phyloP scores from a whole-genome alignment of 2,888 invertebrate species.

The Parelbella ahira region DNA sequence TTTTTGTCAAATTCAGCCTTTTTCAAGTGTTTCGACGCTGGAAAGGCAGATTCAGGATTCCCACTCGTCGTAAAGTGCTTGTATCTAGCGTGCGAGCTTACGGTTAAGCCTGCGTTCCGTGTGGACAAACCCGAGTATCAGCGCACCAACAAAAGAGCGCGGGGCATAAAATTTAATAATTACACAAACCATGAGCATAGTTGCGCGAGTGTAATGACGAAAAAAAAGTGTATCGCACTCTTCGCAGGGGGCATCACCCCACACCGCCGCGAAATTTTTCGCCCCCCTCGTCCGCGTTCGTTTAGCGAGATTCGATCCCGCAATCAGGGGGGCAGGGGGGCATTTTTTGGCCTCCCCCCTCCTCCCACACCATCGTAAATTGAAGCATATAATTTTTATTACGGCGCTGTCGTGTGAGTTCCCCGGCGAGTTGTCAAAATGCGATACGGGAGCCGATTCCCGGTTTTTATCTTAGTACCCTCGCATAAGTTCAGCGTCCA shows the following conservation, averaged over 20 bases:
- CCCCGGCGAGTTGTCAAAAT: slow-evolving; percentile 45
- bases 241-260: slow-evolving; percentile 42
- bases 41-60: slow-evolving; percentile 18
- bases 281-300: slow-evolving; percentile 51
- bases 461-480: slow-evolving; percentile 20
- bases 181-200: slow-evolving; percentile 66
- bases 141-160: slow-evolving; percentile 35
- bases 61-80: slow-evolving; percentile 22
- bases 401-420: slow-evolving; percentile 70
- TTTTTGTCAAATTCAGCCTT: slow-evolving; percentile 11
- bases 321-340: slow-evolving; percentile 69
- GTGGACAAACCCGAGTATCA: slow-evolving; percentile 26
- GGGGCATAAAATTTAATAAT: slow-evolving; percentile 65
- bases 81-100: slow-evolving; percentile 23
- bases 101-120: slow-evolving; percentile 12
- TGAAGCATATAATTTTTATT: slow-evolving; percentile 82
- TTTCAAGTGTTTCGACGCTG: slow-evolving; percentile 18
- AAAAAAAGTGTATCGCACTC: slow-evolving; percentile 70
- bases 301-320: slow-evolving; percentile 78
- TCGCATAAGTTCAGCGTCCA: not conserved
- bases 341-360: slow-evolving; percentile 60
- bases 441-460: slow-evolving; percentile 30
- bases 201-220: slow-evolving; percentile 67
- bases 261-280: slow-evolving; percentile 59
- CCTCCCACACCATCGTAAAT: slow-evolving; percentile 67